Evolutionary conservation across 2,888 invertebrate genomes (phyloP), one percentile per base, ranked within the genome.

Genomic region (Xestoiulus laeticollis): DNA sequence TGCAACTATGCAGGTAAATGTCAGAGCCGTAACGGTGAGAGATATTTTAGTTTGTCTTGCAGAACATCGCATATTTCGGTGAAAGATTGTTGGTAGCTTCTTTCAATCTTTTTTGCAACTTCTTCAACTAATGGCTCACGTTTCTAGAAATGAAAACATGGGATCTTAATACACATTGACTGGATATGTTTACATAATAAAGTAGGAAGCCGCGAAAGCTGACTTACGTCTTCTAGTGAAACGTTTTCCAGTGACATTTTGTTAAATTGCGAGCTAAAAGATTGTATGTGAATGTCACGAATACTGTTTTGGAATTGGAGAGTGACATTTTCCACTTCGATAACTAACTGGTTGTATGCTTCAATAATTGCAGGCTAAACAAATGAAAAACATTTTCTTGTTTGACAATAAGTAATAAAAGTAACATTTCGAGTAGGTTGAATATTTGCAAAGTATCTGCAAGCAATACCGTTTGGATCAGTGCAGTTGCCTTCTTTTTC

Each of bases 31-130:
- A 90, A 87, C 19, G 90, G 89, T n/a, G 90, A 88, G 32, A 94
- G 91, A 90, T 94, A 93, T 91, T 94, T 94, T 8, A 92, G 90
- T 92, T 94, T 94, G 90, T 92, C 93, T 90, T 93, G 93, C 88
- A 94, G 91, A 89, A 94, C 92, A 89, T 93, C 92, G 89, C 92
- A 92, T 12, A 94, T 91, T 89, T 94, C 94, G 68, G 91, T 92
- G 22, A 94, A 90, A 90, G 94, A 93, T 8, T 93, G 92, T 8
- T 92, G 91, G 86, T 93, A 93, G 89, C 94, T 94, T 85, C 91
- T 91, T 87, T 91, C 92, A 22, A 94, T 91, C 90, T 93, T 89
- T 22, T 86, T 78, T 32, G 82, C 87, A 26, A 90, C 82, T 87
- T 87, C 89, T 14, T 38, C n/a, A 14, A 88, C 85, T 68, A 89